A percentile compares a stretch with the other conserved stretches of the same genome.
Evolutionary conservation across 1,140 invertebrate species (phyloP).

Genomic region (Alviniconcha marisindica): DNA sequence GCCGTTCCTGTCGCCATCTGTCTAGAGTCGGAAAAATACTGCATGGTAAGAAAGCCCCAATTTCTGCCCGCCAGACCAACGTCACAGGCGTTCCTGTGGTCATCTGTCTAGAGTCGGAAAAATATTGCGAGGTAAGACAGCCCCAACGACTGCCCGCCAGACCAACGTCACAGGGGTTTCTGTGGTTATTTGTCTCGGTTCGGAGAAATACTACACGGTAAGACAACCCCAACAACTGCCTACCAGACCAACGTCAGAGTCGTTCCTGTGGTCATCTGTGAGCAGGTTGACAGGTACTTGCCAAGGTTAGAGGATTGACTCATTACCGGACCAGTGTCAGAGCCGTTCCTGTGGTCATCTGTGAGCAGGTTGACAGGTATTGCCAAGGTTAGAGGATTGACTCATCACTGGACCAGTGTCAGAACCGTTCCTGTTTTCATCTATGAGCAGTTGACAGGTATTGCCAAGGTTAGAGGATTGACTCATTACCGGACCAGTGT

Average conservation of each 20-base stretch:
- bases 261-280: conserved; percentile 9
- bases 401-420: too few relatives aligned
- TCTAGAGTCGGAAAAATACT: conserved; percentile 9
- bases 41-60: conserved; percentile 27
- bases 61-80: conserved; percentile 18
- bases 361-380: not conserved
- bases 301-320: conserved; percentile 22
- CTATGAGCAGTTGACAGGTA: too few relatives aligned
- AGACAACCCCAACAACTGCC: too few relatives aligned
- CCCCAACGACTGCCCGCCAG: too few relatives aligned
- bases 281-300: not conserved
- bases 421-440: too few relatives aligned
- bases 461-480: too few relatives aligned
- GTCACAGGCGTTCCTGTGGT: not conserved
- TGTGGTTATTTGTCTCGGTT: conserved; percentile 9
- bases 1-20: not conserved
- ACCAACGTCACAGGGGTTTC: not conserved
- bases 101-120: conserved; percentile 5
- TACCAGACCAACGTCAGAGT: conserved; percentile 4
- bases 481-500: conserved; percentile 9
- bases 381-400: conserved; percentile 29
- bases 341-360: not conserved
- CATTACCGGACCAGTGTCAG: not conserved
- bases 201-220: conserved; percentile 23
- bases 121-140: conserved; percentile 25